Evolutionary conservation across 2,888 invertebrate genomes (phyloP).

Genomic region (Sisyra terminalis): DNA sequence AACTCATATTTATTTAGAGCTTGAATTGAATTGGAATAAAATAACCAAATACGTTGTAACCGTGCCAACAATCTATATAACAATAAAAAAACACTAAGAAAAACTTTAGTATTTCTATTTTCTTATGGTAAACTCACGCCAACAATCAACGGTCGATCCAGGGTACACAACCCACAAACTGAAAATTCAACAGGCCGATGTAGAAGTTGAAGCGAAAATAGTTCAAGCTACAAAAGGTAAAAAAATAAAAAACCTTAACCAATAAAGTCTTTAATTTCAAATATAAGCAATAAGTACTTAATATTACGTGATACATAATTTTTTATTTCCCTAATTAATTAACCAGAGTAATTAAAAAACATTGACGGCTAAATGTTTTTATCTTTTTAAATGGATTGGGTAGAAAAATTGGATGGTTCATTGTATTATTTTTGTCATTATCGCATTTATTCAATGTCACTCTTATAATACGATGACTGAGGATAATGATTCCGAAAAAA

Average conservation of each 20-base stretch:
- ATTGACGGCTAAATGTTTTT: too few species aligned
- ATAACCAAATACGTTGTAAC: conserved; percentile 3
- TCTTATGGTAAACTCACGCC: conserved; percentile 12
- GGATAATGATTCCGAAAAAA: too few species aligned
- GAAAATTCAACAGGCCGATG: conserved; percentile 15
- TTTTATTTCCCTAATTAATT: too few species aligned
- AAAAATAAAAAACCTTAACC: not conserved
- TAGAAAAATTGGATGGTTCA: too few species aligned
- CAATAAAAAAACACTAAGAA: not conserved
- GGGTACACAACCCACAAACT: conserved; percentile 17
- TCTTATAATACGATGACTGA: too few species aligned
- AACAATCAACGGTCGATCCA: conserved; percentile 16
- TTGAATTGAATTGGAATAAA: conserved; percentile 3
- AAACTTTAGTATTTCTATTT: not conserved
- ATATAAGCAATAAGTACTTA: not conserved
- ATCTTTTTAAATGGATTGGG: too few species aligned
- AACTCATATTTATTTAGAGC: not conserved
- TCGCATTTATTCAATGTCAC: too few species aligned
- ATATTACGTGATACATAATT: not conserved
- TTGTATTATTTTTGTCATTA: too few species aligned
- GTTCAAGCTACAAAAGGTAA: conserved; percentile 15
- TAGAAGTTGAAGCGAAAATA: conserved; percentile 18
- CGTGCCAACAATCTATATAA: not conserved
- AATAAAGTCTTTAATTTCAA: too few species aligned
- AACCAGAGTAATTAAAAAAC: too few species aligned